Base-by-base conservation (phyloP, 2,888 invertebrate genomes). In the Lasioglossum pauxillum region DNA sequence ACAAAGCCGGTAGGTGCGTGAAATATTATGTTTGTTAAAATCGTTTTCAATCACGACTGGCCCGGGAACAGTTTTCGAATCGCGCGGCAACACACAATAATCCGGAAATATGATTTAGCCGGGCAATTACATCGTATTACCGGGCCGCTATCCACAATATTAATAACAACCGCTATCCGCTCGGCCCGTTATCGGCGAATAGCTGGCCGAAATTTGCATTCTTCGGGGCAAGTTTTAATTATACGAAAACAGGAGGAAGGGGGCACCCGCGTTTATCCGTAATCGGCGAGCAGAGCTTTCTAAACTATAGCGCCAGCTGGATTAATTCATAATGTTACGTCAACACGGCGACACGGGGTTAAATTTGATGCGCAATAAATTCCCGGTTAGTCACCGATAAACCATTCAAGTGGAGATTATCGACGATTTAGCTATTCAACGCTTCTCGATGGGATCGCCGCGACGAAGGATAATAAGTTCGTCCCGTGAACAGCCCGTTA, bases 321-420 rank as follows among this genome's bases (percentile, higher is more conserved):
- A 90, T 90, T 88, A 90, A 90, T 88, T 84, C 82, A 82, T 87
- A 90, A 90, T 83, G 80, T 88, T 81, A 67, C 86, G 84, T 81
- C 85, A 85, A 82, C 84, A 75, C 67, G 38, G 71, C 80, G 80
- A 49, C 82, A 82, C 64, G 81, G 75, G 75, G 83, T 80, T 78
- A 82, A 89, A 86, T 89, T 86, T 82, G 80, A 85, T 76, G 85
- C 72, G 79, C 82, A 78, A 90, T 82, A 82, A 85, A 90, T 87
- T 90, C 85, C 69, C 44, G 79, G 73, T 46, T 73, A 78, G 78
- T 73, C 35, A 57, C 46, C 71, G 79, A 80, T 85, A 89, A 85
- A 87, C 86, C 81, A 67, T 83, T 82, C 75, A 75, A 74, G 64
- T 53, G 80, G n/a, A 73, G 82, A 88, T 85, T 88, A 86, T 85